phyloP scores from a whole-genome alignment of 1,140 invertebrate genomes.

The Bombus sylvicola region DNA sequence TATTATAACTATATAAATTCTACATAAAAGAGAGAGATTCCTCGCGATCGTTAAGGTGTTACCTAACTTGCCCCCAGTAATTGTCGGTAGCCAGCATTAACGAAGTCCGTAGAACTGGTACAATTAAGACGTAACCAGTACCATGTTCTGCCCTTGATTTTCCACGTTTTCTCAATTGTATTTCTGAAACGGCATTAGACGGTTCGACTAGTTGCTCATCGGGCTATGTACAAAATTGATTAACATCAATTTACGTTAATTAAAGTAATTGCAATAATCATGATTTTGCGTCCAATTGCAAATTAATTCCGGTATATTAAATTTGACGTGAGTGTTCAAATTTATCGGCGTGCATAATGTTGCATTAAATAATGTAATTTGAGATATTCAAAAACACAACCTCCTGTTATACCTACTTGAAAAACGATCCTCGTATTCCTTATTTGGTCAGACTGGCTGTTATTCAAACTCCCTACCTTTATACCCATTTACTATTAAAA shows the following conservation, averaged over 20 bases:
- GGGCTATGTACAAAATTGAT: background rate
- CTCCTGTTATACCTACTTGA: conserved; percentile 45
- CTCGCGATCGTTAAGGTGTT: conserved; percentile 38
- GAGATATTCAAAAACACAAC: background rate
- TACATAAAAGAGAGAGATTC: conserved; percentile 50
- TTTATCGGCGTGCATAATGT: conserved; percentile 22
- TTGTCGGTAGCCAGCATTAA: conserved; percentile 53
- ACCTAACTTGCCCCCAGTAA: conserved; percentile 39
- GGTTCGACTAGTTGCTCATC: conserved; percentile 16
- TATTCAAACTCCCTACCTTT: background rate
- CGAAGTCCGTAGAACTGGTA: conserved; percentile 50
- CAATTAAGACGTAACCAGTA: conserved; percentile 58
- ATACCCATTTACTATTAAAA: background rate
- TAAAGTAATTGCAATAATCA: background rate
- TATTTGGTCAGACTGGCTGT: background rate
- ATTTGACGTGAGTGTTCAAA: conserved; percentile 1
- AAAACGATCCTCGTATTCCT: background rate
- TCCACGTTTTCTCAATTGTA: conserved; percentile 5
- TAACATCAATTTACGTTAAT: background rate
- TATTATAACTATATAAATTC: conserved; percentile 49
- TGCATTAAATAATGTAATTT: background rate
- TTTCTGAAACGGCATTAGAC: conserved; percentile 22
- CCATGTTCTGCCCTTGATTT: conserved; percentile 4
- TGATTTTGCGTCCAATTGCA: background rate
- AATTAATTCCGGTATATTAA: background rate